Base-by-base conservation (phyloP, 2,797 vertebrate species). In the Cirrhinus molitorella region DNA sequence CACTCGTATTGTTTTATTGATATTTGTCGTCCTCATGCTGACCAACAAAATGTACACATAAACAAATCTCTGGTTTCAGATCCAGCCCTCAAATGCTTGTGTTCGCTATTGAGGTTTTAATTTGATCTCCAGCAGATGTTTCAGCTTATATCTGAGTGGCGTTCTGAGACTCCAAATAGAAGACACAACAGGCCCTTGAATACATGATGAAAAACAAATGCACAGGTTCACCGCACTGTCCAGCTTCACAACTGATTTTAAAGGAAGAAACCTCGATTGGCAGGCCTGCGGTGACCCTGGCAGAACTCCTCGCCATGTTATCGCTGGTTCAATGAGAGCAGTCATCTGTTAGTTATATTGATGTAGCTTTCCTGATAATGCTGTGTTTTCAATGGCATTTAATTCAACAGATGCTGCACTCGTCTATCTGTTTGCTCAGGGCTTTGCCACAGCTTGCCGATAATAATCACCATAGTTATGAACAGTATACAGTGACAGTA, bases 291-390 rank as follows among this genome's bases (percentile, higher is more conserved):
- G 66, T 88, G 89, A 91, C 89, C 90, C 88, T 85, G 70, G 82
- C 66, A 88, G 85, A 70, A 83, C 83, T 76, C 75, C 49, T 40
- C 51, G 82, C 79, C 83, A 83, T 81, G 82, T 80, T 61, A 72
- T 74, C 61, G 12, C 28, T 19, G 78, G 86, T 88, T 89, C 86
- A 87, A 1, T 78, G 79, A 73, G 67, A 79, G 31, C 53, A 80
- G 53, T 88, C 85, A 88, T 77, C 71, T 76, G 76, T 83, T 88
- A 77, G 83, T 83, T 86, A 66, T 88, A 90, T 90, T 92, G 89
- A 90, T 89, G 86, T 84, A 83, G 80, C 88, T 90, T 88, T 88
- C 71, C 82, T 89, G 90, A 92, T 83, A 88, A 73, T 47, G 51
- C 85, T 55, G 86, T 55, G 86, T 63, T 43, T 65, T 34, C 43